A percentile compares a stretch with the other conserved stretches of the same genome.
Conservation (phyloP, 1,140 invertebrate genomes). For the Macrosteles quadrilineatus region DNA sequence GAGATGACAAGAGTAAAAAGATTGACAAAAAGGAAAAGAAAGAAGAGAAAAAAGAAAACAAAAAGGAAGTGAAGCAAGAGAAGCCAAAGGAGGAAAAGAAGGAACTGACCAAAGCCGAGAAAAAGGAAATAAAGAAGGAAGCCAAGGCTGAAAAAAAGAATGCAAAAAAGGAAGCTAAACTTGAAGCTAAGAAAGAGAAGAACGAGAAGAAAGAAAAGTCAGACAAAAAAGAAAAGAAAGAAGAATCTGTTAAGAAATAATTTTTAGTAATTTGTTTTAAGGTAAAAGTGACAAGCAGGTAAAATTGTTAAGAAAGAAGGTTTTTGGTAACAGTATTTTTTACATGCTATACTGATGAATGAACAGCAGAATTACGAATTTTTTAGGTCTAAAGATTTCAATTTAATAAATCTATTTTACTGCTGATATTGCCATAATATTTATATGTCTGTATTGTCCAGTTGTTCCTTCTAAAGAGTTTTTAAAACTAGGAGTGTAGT, state of each 20-base stretch:
- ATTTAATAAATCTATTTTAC: too few species aligned
- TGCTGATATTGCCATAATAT: too few species aligned
- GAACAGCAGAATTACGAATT: too few species aligned
- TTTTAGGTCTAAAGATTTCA: too few species aligned
- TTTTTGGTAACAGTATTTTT: too few species aligned
- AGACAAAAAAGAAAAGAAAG: slow-evolving; percentile 34
- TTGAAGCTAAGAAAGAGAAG: slow-evolving; percentile 36
- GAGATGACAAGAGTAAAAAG: slow-evolving; percentile 28
- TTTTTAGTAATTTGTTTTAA: background rate
- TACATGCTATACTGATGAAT: too few species aligned
- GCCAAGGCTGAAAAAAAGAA: slow-evolving; percentile 39
- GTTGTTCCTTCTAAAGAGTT: too few species aligned
- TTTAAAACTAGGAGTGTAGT: too few species aligned
- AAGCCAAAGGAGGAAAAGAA: slow-evolving; percentile 42
- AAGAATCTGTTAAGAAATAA: slow-evolving; percentile 22
- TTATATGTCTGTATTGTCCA: too few species aligned
- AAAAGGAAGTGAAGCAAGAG: slow-evolving; percentile 39
- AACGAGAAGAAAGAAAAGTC: slow-evolving; percentile 40
- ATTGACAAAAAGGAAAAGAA: slow-evolving; percentile 38
- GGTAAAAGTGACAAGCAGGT: background rate
- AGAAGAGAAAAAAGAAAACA: slow-evolving; percentile 40
- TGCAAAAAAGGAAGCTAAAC: slow-evolving; percentile 39
- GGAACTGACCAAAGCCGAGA: slow-evolving; percentile 41
- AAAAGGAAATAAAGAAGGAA: slow-evolving; percentile 41
- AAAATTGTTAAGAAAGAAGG: background rate